phyloP scores from a whole-genome alignment of 92 coral and sea anemone genomes.

The Palythoa heliodiscus region DNA sequence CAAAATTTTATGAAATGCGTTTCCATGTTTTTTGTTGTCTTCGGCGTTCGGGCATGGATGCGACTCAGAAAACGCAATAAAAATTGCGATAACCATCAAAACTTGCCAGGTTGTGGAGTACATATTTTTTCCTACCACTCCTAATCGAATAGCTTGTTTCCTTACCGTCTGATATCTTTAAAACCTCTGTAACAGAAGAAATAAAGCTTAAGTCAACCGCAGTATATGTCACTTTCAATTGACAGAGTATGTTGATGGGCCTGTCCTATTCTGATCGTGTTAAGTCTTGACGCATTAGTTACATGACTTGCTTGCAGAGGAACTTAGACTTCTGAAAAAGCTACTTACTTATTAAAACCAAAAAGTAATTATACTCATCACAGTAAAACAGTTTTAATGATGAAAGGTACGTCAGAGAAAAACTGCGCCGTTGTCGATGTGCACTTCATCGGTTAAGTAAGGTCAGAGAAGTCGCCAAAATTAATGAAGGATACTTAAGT shows the following conservation, averaged over 20 bases:
- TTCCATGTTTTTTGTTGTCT: neutral
- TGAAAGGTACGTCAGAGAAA: no score
- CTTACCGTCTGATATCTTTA: neutral
- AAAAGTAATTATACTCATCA: no score
- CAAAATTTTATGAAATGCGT: slow-evolving; percentile 19
- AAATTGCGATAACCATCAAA: neutral
- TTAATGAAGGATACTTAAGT: neutral
- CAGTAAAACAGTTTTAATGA: no score
- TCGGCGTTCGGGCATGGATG: neutral
- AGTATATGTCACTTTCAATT: no score
- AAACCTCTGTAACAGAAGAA: no score
- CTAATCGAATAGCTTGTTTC: neutral
- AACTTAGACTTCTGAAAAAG: no score
- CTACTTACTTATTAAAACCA: no score
- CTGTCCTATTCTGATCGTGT: no score
- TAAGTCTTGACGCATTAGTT: no score
- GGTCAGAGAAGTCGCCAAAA: neutral
- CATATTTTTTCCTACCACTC: neutral
- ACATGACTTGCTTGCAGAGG: no score
- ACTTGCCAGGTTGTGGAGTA: neutral
- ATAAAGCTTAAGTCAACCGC: no score
- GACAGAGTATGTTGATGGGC: no score
- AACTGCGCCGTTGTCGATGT: neutral
- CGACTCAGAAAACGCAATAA: neutral
- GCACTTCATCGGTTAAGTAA: neutral